Evolutionary conservation across 2,888 invertebrate genomes (phyloP).

Genomic region (Dryocosmus kuriphilus): DNA sequence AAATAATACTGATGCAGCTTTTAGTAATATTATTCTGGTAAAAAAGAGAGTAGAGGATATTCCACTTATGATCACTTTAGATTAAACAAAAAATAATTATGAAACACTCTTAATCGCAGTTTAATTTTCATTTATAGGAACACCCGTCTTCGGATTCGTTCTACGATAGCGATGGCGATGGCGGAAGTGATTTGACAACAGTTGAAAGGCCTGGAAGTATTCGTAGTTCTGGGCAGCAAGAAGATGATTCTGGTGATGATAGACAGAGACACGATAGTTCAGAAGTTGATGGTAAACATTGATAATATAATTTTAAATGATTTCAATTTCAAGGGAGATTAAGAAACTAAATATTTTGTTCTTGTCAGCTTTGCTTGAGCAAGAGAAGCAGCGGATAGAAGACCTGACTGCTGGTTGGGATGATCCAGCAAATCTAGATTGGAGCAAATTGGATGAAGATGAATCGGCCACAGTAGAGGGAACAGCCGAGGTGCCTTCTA

Average conservation of each 20-base stretch:
- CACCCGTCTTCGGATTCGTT: constrained; percentile 93
- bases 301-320: background rate
- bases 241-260: constrained; percentile 74
- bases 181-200: constrained; percentile 81
- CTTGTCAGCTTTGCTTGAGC: constrained; percentile 82
- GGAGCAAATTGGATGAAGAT: constrained; percentile 84
- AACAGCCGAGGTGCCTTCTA: constrained; percentile 74
- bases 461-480: constrained; percentile 73
- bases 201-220: constrained; percentile 74
- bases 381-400: constrained; percentile 86
- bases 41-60: too few relatives aligned
- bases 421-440: constrained; percentile 89
- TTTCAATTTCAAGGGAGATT: background rate
- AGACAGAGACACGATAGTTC: constrained; percentile 81
- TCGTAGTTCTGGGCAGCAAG: constrained; percentile 66
- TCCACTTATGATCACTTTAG: too few relatives aligned
- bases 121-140: constrained; percentile 80
- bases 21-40: too few relatives aligned
- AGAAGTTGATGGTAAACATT: constrained; percentile 82
- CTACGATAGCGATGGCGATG: constrained; percentile 93
- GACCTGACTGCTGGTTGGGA: constrained; percentile 87
- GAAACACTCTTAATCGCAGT: too few relatives aligned
- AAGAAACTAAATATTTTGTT: constrained; percentile 4
- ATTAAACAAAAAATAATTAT: too few relatives aligned
- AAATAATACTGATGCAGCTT: too few relatives aligned